phyloP scores from a whole-genome alignment of 92 coral and sea anemone species.

The Epizoanthus scotinus region DNA sequence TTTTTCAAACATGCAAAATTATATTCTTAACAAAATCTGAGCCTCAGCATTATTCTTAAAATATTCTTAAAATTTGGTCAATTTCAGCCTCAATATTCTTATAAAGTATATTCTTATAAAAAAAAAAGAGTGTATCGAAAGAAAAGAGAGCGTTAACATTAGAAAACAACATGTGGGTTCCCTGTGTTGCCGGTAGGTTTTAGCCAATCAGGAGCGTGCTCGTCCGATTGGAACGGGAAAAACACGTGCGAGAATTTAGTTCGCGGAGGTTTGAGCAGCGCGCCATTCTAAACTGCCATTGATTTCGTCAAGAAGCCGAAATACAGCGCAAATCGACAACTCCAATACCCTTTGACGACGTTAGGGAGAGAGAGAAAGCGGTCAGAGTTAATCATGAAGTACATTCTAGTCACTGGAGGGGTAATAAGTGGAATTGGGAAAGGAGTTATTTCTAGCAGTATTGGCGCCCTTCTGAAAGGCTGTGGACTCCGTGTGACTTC shows the following conservation, averaged over 20 bases:
- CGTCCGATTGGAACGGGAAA: not conserved
- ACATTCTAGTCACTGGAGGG: constrained; percentile 94
- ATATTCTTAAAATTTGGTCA: no score
- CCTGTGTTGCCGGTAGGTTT: no score
- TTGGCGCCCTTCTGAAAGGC: constrained; percentile 92
- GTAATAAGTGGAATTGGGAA: constrained; percentile 99
- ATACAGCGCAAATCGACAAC: not conserved
- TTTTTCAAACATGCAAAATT: no score
- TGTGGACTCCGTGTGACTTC: constrained; percentile 91
- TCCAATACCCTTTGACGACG: not conserved
- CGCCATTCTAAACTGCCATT: not conserved
- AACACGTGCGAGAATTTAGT: constrained; percentile 20
- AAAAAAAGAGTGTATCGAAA: no score
- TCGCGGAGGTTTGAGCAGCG: not conserved
- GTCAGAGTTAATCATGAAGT: constrained; percentile 69
- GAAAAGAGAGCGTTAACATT: no score
- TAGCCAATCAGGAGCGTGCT: no score
- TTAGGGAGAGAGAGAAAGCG: not conserved
- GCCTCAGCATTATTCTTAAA: no score
- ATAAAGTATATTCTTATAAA: no score
- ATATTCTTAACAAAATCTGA: no score
- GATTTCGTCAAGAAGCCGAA: not conserved
- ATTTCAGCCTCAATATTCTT: no score
- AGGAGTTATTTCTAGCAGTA: constrained; percentile 95
- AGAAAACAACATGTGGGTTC: no score